Conservation (phyloP, 2,888 invertebrate species). For the Drosophila borborema region DNA sequence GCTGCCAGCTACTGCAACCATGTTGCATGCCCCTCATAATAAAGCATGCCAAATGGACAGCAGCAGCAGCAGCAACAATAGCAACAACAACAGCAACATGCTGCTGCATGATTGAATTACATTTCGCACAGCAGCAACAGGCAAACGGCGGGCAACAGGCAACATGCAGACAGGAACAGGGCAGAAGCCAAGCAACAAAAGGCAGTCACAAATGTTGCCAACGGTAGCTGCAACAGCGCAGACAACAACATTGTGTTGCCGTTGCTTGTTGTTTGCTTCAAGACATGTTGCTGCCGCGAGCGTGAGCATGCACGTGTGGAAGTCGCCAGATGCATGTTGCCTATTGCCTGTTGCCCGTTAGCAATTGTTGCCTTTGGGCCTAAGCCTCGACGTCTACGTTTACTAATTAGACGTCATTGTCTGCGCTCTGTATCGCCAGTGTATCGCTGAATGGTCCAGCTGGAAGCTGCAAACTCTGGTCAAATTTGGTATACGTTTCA, state of each 20-base stretch:
- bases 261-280: conserved; percentile 39
- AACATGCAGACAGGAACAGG: conserved; percentile 48
- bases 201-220: conserved; percentile 61
- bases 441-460: conserved; percentile 35
- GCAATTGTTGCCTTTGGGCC: conserved; percentile 10
- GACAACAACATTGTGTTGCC: conserved; percentile 57
- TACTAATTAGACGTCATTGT: conserved; percentile 79
- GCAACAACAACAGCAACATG: conserved; percentile 30
- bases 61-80: conserved; percentile 24
- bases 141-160: conserved; percentile 30
- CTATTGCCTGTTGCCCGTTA: conserved; percentile 10
- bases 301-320: conserved; percentile 47
- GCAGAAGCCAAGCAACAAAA: conserved; percentile 61
- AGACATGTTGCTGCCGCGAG: conserved; percentile 39
- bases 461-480: conserved; percentile 40
- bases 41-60: conserved; percentile 63
- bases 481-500: background rate
- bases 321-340: conserved; percentile 13
- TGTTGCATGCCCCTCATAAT: conserved; percentile 63
- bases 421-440: conserved; percentile 50
- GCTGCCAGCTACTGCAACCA: conserved; percentile 34
- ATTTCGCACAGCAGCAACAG: conserved; percentile 68
- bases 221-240: conserved; percentile 61
- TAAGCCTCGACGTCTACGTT: conserved; percentile 37
- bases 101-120: conserved; percentile 72